Evolutionary conservation across 2,797 vertebrate genomes (phyloP).

Genomic region (Linurgus olivaceus): DNA sequence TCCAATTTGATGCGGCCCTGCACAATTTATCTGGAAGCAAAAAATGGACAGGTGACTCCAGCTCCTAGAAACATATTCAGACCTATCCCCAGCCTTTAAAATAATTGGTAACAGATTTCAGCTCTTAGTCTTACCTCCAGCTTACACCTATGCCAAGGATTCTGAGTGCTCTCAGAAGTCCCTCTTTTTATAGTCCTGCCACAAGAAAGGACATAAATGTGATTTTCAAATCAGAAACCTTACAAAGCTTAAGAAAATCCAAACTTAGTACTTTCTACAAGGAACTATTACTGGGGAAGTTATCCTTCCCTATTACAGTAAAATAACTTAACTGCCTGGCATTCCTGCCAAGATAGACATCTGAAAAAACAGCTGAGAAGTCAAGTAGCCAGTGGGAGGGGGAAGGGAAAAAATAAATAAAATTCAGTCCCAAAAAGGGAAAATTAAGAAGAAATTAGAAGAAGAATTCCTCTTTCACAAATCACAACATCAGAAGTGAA

Average conservation of each 20-base stretch:
- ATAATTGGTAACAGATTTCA: not conserved
- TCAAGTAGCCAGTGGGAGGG: accelerated
- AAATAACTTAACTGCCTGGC: not conserved
- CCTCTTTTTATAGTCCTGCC: not conserved
- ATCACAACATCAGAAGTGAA: not conserved
- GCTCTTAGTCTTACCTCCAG: not conserved
- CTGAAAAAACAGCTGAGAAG: not conserved
- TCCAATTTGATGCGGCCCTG: not conserved
- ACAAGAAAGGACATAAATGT: not conserved
- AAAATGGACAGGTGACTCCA: not conserved
- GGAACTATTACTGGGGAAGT: not conserved
- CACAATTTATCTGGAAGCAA: not conserved
- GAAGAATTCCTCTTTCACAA: not conserved
- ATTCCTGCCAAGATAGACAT: not conserved
- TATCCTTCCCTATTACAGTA: not conserved
- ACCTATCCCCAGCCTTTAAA: not conserved
- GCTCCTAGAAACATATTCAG: not conserved
- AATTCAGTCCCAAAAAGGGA: not conserved
- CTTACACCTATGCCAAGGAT: not conserved
- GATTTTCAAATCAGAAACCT: not conserved
- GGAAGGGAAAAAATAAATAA: not conserved
- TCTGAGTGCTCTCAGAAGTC: not conserved
- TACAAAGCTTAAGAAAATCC: not conserved
- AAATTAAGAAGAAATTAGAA: not conserved
- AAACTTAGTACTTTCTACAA: not conserved